phyloP scores from a whole-genome alignment of 2,888 invertebrate genomes.

The Augochlorella aurata region DNA sequence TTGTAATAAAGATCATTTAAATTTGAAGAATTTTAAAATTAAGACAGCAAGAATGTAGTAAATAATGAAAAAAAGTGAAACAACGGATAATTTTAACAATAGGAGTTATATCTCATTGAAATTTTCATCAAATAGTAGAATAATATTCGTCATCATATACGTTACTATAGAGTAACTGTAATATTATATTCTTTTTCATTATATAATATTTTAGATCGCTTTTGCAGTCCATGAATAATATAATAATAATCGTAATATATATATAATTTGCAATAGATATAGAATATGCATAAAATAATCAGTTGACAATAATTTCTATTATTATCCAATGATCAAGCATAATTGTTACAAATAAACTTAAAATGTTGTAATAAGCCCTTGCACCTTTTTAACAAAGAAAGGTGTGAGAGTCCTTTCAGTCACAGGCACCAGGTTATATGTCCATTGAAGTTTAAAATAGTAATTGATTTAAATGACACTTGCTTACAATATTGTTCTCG shows the following conservation, averaged over 20 bases:
- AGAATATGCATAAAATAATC: conserved; percentile 72
- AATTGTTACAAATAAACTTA: conserved; percentile 72
- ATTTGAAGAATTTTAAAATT: conserved; percentile 43
- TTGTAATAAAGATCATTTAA: conserved; percentile 35
- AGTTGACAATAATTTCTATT: conserved; percentile 72
- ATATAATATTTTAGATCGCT: conserved; percentile 67
- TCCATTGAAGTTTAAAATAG: conserved; percentile 76
- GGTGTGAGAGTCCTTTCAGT: conserved; percentile 62
- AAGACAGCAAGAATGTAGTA: conserved; percentile 35
- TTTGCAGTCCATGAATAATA: conserved; percentile 69
- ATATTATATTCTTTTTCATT: conserved; percentile 60
- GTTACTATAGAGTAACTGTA: conserved; percentile 68
- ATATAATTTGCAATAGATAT: conserved; percentile 69
- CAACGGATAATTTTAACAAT: conserved; percentile 73
- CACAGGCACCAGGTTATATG: conserved; percentile 78
- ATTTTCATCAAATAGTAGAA: conserved; percentile 73
- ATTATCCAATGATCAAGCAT: conserved; percentile 73
- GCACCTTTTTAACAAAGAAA: conserved; percentile 71
- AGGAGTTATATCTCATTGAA: conserved; percentile 69
- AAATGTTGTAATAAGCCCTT: conserved; percentile 70
- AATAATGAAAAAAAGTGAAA: conserved; percentile 66
- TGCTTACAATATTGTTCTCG: conserved; percentile 76
- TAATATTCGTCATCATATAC: conserved; percentile 65
- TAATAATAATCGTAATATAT: conserved; percentile 65
- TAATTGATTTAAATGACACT: conserved; percentile 78